Conservation (phyloP, 2,113 vertebrate species). For the Campylorhamphus procurvoides region DNA sequence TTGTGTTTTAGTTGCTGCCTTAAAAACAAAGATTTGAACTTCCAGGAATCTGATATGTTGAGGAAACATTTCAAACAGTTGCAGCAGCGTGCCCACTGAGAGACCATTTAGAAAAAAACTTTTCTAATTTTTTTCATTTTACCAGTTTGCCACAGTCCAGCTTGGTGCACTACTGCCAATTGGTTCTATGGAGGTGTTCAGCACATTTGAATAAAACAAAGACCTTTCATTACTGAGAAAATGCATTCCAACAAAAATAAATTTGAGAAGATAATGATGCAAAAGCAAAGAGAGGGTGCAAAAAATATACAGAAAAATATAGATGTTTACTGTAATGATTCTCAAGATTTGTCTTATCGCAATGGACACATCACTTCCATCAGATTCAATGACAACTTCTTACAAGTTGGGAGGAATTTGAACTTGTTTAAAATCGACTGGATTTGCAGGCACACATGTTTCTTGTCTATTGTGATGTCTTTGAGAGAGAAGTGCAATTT, state of each 20-base stretch:
- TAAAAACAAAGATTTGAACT: background rate
- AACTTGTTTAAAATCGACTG: background rate
- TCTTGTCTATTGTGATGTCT: background rate
- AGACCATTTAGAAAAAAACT: background rate
- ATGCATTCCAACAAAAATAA: background rate
- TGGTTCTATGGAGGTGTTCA: background rate
- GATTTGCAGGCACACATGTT: rapidly evolving
- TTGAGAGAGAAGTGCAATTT: background rate
- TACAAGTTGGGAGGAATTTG: background rate
- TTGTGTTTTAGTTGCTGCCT: background rate
- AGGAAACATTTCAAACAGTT: background rate
- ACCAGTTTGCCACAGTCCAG: background rate
- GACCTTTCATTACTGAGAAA: background rate
- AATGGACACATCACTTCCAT: background rate
- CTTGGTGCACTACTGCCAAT: background rate
- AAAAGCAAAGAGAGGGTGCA: background rate
- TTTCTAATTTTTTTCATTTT: background rate
- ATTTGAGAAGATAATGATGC: background rate
- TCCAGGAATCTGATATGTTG: background rate
- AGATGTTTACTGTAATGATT: background rate
- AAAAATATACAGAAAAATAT: background rate
- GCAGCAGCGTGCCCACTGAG: background rate
- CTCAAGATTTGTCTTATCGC: background rate
- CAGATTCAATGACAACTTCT: background rate
- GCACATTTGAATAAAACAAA: background rate